These are phyloP conservation scores for Centropus bengalensis DNA, from an alignment of 2,113 vertebrate genomes.

Conservation along the genomic window DNA sequence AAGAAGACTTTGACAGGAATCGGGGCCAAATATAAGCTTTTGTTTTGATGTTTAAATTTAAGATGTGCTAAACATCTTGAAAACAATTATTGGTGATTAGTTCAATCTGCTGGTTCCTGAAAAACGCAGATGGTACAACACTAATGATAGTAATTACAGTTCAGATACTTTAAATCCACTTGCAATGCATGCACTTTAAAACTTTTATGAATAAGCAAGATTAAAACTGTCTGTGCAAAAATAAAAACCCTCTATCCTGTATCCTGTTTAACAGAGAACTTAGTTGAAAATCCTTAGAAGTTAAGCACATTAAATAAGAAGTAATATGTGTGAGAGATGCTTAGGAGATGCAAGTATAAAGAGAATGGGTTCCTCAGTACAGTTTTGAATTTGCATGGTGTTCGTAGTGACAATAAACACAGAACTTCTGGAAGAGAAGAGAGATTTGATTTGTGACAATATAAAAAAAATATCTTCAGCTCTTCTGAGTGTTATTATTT, in stretches of 20 bases:
- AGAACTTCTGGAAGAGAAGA: neutral
- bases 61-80: slow-evolving; percentile 60
- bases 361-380: neutral
- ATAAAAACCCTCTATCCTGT: slow-evolving; percentile 26
- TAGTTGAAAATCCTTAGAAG: slow-evolving; percentile 23
- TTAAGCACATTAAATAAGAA: neutral
- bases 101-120: slow-evolving; percentile 58
- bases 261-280: slow-evolving; percentile 5
- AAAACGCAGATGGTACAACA: slow-evolving; percentile 62
- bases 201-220: slow-evolving; percentile 46
- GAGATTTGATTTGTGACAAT: slow-evolving; percentile 29
- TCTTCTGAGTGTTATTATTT: neutral
- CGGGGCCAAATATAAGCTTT: slow-evolving; percentile 65
- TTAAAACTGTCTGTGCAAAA: slow-evolving; percentile 47
- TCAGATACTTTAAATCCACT: slow-evolving; percentile 59
- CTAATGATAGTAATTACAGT: slow-evolving; percentile 65
- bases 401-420: slow-evolving; percentile 29
- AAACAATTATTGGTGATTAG: slow-evolving; percentile 74
- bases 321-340: neutral
- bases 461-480: neutral
- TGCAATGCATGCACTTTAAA: slow-evolving; percentile 35
- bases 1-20: slow-evolving; percentile 30
- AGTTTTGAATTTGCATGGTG: slow-evolving; percentile 1
- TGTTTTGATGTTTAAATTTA: slow-evolving; percentile 70
- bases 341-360: neutral